Evolutionary conservation across 2,888 invertebrate genomes (phyloP), one percentile per base, ranked within the genome.

Genomic region (Dicranocentrus wangi): DNA sequence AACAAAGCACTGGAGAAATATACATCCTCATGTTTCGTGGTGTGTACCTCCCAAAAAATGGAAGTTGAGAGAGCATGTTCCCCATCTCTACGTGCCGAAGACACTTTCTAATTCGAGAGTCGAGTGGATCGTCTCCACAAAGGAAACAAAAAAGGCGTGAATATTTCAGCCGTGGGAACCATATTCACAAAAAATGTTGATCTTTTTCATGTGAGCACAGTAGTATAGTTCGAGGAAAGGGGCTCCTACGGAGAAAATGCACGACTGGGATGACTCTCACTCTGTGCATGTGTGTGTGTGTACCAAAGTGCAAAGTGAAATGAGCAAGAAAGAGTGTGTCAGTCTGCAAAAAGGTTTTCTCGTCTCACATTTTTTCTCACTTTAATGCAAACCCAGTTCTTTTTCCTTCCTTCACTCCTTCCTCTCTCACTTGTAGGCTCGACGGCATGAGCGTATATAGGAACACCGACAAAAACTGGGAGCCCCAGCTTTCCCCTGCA

Each of bases 101-200:
- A 47, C 47, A 47, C 47, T 47, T 32, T 47, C n/a, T 47, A 27
- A n/a, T 28, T 17, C 28, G 13, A 47, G n/a, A 55, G 53, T 21
- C 13, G 23, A 55, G 55, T 3, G 25, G 19, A 55, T 3, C 28
- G 21, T 32, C 32, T 32, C 32, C 28, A 17, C 23, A 32, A 5
- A 60, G 60, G 55, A 53, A 21, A 53, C 28, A 32, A 1, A 32
- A 43, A 61, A 15, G 19, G 17, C 27, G 58, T 51, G 58, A 51
- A 42, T 55, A 55, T 73, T 65, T 72, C 63, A 65, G 63, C 23
- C 70, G 61, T 69, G 78, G 69, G 78, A 78, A 61, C 66, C 55
- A 61, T 65, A 65, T 65, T 78, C 78, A 78, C 43, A 78, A 70
- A n/a, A n/a, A n/a, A n/a, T n/a, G 60, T 70, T 70, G 70, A 78